Percentiles rank a stretch among this genome's conserved stretches.
These are phyloP conservation scores for Eumaeus atala DNA, from an alignment of 1,140 invertebrate species.

Conservation along the genomic window DNA sequence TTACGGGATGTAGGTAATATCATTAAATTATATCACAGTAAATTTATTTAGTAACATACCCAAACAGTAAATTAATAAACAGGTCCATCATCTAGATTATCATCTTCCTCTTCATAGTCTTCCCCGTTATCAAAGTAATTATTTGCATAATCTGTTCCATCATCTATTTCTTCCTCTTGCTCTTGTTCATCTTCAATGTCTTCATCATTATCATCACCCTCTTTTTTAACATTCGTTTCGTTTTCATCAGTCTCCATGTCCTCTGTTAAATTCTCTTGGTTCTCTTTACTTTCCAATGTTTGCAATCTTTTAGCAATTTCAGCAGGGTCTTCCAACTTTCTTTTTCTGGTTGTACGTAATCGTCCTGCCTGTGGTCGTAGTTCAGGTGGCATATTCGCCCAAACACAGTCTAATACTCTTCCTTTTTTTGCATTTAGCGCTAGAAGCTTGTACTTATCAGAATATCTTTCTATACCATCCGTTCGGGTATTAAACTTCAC, in stretches of 20 bases:
- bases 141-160: constrained; percentile 80
- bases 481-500: constrained; percentile 53
- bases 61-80: constrained; percentile 41
- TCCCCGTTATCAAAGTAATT: constrained; percentile 93
- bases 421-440: constrained; percentile 59
- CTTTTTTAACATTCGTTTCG: constrained; percentile 45
- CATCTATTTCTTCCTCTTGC: constrained; percentile 69
- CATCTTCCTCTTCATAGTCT: constrained; percentile 89
- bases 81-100: constrained; percentile 85
- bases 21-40: background rate
- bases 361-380: constrained; percentile 51
- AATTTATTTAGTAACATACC: background rate
- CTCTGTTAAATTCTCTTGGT: constrained; percentile 34
- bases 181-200: constrained; percentile 67
- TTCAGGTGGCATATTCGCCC: constrained; percentile 62
- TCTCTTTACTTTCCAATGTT: constrained; percentile 66
- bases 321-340: constrained; percentile 55
- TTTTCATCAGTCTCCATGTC: constrained; percentile 41
- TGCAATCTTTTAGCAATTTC: constrained; percentile 62
- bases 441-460: constrained; percentile 70
- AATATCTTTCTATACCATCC: constrained; percentile 67
- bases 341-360: constrained; percentile 36
- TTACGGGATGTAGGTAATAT: background rate
- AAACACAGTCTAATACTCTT: constrained; percentile 54
- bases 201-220: constrained; percentile 59